phyloP scores from a whole-genome alignment of 2,113 vertebrate genomes.

The Psilopsiagon aurifrons region DNA sequence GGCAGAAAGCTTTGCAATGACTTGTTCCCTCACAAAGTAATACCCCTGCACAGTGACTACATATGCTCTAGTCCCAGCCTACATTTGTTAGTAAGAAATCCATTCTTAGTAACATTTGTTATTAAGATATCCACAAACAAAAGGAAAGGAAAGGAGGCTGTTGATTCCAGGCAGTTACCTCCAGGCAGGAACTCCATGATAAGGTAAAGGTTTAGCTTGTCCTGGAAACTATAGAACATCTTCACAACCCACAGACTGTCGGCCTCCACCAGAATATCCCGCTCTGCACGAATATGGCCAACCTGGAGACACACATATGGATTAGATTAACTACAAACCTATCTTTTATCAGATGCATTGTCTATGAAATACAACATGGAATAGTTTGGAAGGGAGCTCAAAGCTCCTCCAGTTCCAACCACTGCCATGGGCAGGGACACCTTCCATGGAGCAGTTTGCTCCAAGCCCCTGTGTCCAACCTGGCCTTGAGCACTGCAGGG shows the following conservation, averaged over 20 bases:
- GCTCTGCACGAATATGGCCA: conserved; percentile 95
- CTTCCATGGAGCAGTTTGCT: neutral
- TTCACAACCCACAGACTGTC: conserved; percentile 99
- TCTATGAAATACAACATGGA: neutral
- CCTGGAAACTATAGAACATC: conserved; percentile 99
- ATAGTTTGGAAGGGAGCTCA: neutral
- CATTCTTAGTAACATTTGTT: too few relatives aligned
- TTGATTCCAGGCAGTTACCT: conserved; percentile 78
- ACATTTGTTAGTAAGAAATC: neutral
- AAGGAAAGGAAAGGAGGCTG: conserved; percentile 39
- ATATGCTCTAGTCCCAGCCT: rapidly evolving
- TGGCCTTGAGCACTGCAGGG: too few relatives aligned
- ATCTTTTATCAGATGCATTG: neutral
- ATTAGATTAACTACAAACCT: neutral
- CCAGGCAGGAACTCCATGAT: conserved; percentile 99
- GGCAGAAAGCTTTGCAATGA: neutral
- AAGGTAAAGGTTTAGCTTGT: conserved; percentile 98
- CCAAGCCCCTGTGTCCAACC: too few relatives aligned
- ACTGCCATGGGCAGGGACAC: neutral
- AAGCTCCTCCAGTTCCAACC: neutral
- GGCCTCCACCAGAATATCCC: conserved; percentile 97
- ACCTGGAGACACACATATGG: conserved; percentile 77
- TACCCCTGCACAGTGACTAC: neutral
- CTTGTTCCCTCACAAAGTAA: neutral
- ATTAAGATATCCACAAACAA: conserved; percentile 1